These are phyloP conservation scores for Penaeus monodon DNA, from an alignment of 2,888 invertebrate genomes.

Conservation along the genomic window DNA sequence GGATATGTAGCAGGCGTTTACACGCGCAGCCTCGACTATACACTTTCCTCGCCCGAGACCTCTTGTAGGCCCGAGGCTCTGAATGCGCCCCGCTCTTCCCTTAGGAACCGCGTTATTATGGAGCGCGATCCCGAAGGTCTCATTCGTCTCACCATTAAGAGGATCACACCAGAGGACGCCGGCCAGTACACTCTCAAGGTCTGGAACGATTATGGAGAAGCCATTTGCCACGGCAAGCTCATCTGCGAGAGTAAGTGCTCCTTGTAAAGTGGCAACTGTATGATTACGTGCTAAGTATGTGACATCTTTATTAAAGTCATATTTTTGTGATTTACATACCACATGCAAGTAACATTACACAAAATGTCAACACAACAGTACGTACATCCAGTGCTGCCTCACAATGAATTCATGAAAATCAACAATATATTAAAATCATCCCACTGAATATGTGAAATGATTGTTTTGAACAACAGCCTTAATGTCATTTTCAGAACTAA, in stretches of 20 bases:
- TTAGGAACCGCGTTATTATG: conserved; percentile 83
- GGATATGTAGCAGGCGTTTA: too few species aligned
- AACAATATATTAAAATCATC: too few species aligned
- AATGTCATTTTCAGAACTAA: too few species aligned
- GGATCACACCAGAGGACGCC: conserved; percentile 80
- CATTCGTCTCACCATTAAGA: conserved; percentile 83
- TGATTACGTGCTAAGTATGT: background rate
- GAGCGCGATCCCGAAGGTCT: conserved; percentile 87
- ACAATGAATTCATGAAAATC: too few species aligned
- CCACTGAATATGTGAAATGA: too few species aligned
- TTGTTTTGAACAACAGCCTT: too few species aligned
- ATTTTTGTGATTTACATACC: too few species aligned
- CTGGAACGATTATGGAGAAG: conserved; percentile 87
- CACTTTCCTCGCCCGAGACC: background rate
- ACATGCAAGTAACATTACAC: too few species aligned
- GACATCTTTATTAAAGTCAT: background rate
- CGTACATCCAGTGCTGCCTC: too few species aligned
- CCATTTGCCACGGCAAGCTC: conserved; percentile 82
- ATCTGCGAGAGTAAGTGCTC: conserved; percentile 81
- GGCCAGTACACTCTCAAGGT: conserved; percentile 88
- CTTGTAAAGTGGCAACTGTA: background rate
- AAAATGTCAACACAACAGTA: too few species aligned
- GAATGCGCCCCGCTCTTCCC: conserved; percentile 53
- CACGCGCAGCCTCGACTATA: background rate
- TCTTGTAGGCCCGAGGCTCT: background rate